A percentile compares a stretch with the other conserved stretches of the same genome.
phyloP scores from a whole-genome alignment of 2,797 vertebrate species.

The Galaxias olidus region DNA sequence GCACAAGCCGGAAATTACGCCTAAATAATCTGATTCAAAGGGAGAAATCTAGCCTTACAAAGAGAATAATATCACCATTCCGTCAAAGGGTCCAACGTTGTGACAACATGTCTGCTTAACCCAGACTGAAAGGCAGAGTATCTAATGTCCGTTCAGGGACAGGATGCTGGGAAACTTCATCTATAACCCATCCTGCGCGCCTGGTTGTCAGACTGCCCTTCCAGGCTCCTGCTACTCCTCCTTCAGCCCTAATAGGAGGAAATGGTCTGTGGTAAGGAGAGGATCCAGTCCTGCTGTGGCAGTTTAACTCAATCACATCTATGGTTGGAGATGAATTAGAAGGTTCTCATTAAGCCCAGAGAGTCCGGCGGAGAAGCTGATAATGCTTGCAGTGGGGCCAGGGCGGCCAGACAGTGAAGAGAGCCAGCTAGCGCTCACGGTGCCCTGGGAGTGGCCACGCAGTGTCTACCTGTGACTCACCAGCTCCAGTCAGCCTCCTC shows the following conservation, averaged over 20 bases:
- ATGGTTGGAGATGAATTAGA: conserved; percentile 77
- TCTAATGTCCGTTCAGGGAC: background rate
- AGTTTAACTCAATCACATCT: conserved; percentile 74
- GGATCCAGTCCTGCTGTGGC: conserved; percentile 70
- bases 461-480: too few species aligned
- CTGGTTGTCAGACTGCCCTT: conserved; percentile 26
- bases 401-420: background rate
- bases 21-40: too few species aligned
- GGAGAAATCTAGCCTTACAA: too few species aligned
- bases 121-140: too few species aligned
- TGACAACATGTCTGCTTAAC: too few species aligned
- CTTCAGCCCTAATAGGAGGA: conserved; percentile 72
- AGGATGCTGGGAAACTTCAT: conserved; percentile 2
- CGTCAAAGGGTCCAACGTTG: too few species aligned
- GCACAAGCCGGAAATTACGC: too few species aligned
- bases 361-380: conserved; percentile 47
- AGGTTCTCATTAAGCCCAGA: conserved; percentile 67
- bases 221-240: conserved; percentile 47
- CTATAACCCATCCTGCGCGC: background rate
- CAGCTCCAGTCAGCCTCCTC: too few species aligned
- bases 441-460: too few species aligned
- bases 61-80: too few species aligned
- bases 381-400: conserved; percentile 33
- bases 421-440: background rate
- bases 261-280: conserved; percentile 63